Conservation (phyloP, 2,113 vertebrate genomes). For the Gymnobelideus leadbeateri region DNA sequence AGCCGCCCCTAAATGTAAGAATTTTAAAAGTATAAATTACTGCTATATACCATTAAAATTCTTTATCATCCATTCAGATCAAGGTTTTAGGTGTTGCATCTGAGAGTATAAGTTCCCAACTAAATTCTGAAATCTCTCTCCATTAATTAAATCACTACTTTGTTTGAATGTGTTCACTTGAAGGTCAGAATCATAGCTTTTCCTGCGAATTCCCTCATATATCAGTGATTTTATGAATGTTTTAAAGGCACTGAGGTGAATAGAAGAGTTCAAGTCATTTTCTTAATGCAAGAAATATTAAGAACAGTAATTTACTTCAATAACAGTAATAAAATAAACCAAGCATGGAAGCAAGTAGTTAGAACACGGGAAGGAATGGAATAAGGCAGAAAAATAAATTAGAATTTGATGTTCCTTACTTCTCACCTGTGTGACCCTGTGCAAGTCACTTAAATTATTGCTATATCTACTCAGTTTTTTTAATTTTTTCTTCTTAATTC, state of each 20-base stretch:
- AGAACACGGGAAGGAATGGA: background rate
- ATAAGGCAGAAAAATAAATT: background rate
- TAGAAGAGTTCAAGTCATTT: background rate
- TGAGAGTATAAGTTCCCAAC: background rate
- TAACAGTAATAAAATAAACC: constrained; percentile 19
- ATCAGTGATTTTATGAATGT: background rate
- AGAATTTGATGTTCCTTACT: background rate
- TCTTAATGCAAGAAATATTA: constrained; percentile 16
- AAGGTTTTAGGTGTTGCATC: background rate
- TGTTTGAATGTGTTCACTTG: background rate
- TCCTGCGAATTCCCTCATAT: background rate
- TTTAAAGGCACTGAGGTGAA: constrained; percentile 9
- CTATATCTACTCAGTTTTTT: background rate
- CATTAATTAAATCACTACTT: background rate
- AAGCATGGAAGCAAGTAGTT: background rate
- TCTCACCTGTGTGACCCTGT: background rate
- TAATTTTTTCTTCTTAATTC: background rate
- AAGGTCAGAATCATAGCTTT: constrained; percentile 24
- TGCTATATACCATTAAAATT: background rate
- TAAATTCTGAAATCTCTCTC: background rate
- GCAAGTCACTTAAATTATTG: background rate
- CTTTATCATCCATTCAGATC: background rate
- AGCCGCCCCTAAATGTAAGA: too few species aligned
- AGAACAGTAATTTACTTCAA: constrained; percentile 19
- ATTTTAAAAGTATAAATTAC: background rate